These are phyloP conservation scores for Caradrina kadenii DNA, from an alignment of 2,888 invertebrate species.

Conservation along the genomic window DNA sequence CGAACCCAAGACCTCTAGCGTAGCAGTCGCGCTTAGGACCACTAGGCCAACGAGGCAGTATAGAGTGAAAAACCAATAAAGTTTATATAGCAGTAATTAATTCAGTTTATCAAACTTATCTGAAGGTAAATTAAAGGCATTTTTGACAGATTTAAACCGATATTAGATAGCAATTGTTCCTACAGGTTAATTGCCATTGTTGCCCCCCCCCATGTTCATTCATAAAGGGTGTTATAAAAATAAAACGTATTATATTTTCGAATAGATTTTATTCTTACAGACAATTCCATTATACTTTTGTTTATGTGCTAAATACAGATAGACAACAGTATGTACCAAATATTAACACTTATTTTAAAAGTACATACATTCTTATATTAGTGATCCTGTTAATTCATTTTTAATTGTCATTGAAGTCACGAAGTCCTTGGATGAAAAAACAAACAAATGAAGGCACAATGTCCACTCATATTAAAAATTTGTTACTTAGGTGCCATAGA, in stretches of 20 bases:
- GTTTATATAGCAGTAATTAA: not conserved
- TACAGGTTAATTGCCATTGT: too few species aligned
- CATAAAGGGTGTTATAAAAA: constrained; percentile 3
- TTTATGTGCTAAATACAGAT: constrained; percentile 85
- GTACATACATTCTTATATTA: constrained; percentile 76
- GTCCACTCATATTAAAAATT: too few species aligned
- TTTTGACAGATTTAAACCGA: too few species aligned
- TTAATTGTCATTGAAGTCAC: constrained; percentile 58
- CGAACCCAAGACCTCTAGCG: too few species aligned
- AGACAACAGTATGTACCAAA: constrained; percentile 85
- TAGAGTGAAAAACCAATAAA: not conserved
- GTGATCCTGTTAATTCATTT: constrained; percentile 68
- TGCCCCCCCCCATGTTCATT: too few species aligned
- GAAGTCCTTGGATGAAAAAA: not conserved
- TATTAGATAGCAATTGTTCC: too few species aligned
- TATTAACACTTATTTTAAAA: constrained; percentile 85
- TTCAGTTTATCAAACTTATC: too few species aligned
- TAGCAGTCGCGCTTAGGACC: too few species aligned
- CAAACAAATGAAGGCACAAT: not conserved
- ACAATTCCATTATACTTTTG: constrained; percentile 90
- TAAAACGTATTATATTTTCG: constrained; percentile 70
- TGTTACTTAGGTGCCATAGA: too few species aligned
- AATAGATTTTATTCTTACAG: constrained; percentile 90
- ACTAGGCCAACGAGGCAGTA: too few species aligned
- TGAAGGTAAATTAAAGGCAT: too few species aligned